Evolutionary conservation across 2,888 invertebrate genomes (phyloP), one percentile per base, ranked within the genome.

Genomic region (Polydrusus tereticollis): DNA sequence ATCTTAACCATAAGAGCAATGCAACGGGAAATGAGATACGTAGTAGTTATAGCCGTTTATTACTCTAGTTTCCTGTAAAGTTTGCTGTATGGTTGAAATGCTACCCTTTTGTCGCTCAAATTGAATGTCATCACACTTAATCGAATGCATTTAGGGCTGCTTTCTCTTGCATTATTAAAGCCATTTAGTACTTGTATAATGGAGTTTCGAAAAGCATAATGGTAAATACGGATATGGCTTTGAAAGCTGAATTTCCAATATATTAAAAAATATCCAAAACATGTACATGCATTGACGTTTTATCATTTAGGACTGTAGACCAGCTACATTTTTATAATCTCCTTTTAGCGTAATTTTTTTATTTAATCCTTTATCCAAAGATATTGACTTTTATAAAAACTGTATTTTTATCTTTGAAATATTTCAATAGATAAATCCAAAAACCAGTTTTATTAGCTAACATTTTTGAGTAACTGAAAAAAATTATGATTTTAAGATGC

Each of bases 31-130:
- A 59, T 38, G 67, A 62, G 62, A 55, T 62, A 67, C 63, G 38
- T 65, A 47, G 59, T 62, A 57, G 45, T 55, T 47, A 55, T 45
- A 58, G 65, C 65, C 64, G 62, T 67, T 41, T 67, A 72, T 72
- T 72, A 72, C 63, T 55, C 60, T 62, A 72, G 67, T 72, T 67
- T 72, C 72, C 67, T 72, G 66, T 47, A 63, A 66, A 72, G 72
- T 72, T 72, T 63, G 63, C 72, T 62, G 52, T 58, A 62, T 72
- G 60, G 67, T 55, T 26, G 67, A 57, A 62, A 67, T 58, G 47
- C 18, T 45, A 43, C 58, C 57, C 63, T 62, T 67, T 72, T 67
- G 72, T 72, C 67, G 67, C 47, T 67, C 41, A 67, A 72, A 72
- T 72, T 72, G 72, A 66, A 72, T 63, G 72, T 67, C 67, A 62